Evolutionary conservation across 2,888 invertebrate genomes (phyloP), one percentile per base, ranked within the genome.

Genomic region (Scrobipalpa atriplicella): DNA sequence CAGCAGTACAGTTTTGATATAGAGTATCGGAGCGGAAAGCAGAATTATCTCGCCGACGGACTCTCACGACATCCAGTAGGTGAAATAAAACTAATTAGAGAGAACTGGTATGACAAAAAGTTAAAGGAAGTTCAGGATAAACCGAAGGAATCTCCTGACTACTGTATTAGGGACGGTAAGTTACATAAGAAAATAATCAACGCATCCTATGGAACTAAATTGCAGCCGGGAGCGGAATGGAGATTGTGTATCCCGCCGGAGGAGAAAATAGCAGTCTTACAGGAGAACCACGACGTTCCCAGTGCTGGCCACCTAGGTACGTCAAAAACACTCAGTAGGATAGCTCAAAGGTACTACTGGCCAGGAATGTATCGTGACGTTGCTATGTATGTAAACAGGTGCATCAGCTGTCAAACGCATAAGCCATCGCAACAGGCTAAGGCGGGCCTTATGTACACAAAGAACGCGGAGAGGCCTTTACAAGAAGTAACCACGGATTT

Each of bases 401-500:
- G 56, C 21, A 9, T 41, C 2, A 16, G 6, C 1, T 51, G 51
- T 16, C 51, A 51, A 16, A 18, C 18, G 7, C 51, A 51, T 16
- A 51, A 51, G 10, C 56, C 56, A 21, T 56, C 29, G 56, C 19
- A 56, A 56, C 29, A 21, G 18, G 21, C 18, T 5, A 18, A 54
- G 38, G 19, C 54, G n/a, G 54, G 54, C 5, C 19, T 38, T 8
- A 66, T 66, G 65, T 21, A 63, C 64, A 54, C 52, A 36, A 29
- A 64, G 2, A 64, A 64, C 52, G 54, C 52, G 5, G 21, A n/a
- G 6, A 51, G 36, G 16, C 66, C 66, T 13, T 62, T 62, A 62
- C 19, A 62, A 16, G 47, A 62, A 9, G 11, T 66, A 39, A 54
- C 62, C 0, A 52, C 52, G 3, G 66, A 66, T 36, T 19, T 66